Percentiles rank a stretch among this genome's conserved stretches.
These are phyloP conservation scores for Apteryx owenii DNA, from an alignment of 2,113 vertebrate species.

Conservation along the genomic window DNA sequence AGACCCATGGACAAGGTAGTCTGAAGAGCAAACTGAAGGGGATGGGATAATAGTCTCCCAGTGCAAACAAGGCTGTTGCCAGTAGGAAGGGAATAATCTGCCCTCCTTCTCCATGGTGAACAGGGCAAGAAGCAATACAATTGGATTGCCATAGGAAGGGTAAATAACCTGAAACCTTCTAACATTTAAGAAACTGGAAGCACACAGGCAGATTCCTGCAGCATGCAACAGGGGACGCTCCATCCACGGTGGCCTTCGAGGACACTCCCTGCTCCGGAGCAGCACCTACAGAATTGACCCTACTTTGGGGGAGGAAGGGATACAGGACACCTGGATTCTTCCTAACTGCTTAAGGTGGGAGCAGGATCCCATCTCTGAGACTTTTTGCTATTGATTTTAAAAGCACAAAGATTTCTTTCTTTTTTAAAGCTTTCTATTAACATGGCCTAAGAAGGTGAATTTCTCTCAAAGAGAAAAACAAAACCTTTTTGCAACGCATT, in stretches of 20 bases:
- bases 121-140: background rate
- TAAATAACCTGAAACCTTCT: background rate
- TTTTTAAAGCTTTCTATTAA: background rate
- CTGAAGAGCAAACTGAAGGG: background rate
- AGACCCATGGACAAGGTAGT: background rate
- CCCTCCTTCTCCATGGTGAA: background rate
- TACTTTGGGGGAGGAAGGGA: background rate
- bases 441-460: background rate
- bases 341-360: background rate
- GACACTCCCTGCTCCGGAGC: background rate
- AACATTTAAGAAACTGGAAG: background rate
- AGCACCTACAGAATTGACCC: background rate
- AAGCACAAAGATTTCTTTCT: background rate
- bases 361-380: background rate
- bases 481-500: background rate
- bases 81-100: background rate
- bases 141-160: background rate
- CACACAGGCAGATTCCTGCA: background rate
- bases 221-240: background rate
- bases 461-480: background rate
- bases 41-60: background rate
- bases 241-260: background rate
- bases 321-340: background rate
- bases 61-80: background rate
- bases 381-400: background rate